phyloP scores from a whole-genome alignment of 2,113 vertebrate species.

The Anoplopoma fimbria region DNA sequence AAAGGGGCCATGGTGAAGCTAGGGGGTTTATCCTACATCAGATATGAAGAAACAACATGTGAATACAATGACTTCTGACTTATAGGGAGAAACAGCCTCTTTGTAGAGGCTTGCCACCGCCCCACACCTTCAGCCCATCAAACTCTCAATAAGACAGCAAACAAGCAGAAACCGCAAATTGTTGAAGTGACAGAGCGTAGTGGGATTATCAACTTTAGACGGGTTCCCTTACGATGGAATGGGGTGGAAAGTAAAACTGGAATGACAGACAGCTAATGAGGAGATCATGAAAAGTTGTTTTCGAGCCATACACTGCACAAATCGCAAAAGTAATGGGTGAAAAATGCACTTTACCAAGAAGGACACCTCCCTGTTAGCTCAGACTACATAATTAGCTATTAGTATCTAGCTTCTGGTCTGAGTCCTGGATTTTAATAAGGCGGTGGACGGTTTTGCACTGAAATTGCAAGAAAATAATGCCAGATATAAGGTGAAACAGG shows the following conservation, averaged over 20 bases:
- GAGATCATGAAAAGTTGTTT: background rate
- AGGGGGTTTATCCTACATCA: too few relatives aligned
- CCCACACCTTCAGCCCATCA: too few relatives aligned
- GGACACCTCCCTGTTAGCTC: background rate
- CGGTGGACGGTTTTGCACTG: background rate
- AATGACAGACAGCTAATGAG: background rate
- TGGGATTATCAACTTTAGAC: background rate
- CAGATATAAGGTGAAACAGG: background rate
- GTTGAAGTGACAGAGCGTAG: background rate
- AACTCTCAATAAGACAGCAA: too few relatives aligned
- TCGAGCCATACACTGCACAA: too few relatives aligned
- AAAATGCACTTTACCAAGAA: background rate
- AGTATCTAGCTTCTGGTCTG: background rate
- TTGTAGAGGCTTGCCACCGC: too few relatives aligned
- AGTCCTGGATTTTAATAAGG: background rate
- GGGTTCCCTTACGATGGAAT: background rate
- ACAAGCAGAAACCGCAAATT: background rate
- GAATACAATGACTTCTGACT: too few relatives aligned
- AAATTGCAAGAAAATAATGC: background rate
- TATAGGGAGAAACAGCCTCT: too few relatives aligned
- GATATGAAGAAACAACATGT: too few relatives aligned
- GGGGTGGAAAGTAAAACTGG: background rate
- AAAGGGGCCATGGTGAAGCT: too few relatives aligned
- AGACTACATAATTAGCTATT: background rate
- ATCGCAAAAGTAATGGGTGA: background rate